Evolutionary conservation across 1,140 invertebrate species (phyloP).

Genomic region (Caenorhabditis elegans): WBcel235 BX284604.4:384501-385000

Average conservation of each 20-base stretch:
- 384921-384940: slow-evolving; percentile 92
- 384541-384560: background rate
- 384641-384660: slow-evolving; percentile 67
- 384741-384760: slow-evolving; percentile 85
- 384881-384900: slow-evolving; percentile 81
- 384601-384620: slow-evolving; percentile 57
- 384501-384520: background rate
- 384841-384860: background rate
- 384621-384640: slow-evolving; percentile 63
- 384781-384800: slow-evolving; percentile 75
- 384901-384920: slow-evolving; percentile 86
- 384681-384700: slow-evolving; percentile 77
- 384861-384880: slow-evolving; percentile 70
- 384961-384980: slow-evolving; percentile 31
- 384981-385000: too few relatives aligned
- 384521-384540: background rate
- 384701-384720: slow-evolving; percentile 92
- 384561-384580: background rate
- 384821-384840: background rate
- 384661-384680: background rate
- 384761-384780: slow-evolving; percentile 85
- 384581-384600: slow-evolving; percentile 51
- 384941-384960: slow-evolving; percentile 79
- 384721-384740: slow-evolving; percentile 71
- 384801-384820: slow-evolving; percentile 73